phyloP scores from a whole-genome alignment of 1,140 invertebrate species.

The Rhyzopertha dominica region DNA sequence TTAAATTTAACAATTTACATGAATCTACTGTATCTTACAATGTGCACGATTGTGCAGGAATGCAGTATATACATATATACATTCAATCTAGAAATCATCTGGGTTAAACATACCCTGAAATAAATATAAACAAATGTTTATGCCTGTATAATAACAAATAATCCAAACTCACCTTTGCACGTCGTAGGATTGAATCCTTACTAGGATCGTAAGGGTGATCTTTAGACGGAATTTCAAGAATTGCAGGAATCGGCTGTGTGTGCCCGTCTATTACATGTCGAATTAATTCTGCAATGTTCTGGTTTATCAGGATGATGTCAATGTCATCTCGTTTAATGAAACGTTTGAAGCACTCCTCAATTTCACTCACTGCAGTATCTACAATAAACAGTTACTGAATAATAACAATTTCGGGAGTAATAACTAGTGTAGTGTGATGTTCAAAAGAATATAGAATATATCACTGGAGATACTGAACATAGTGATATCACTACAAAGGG shows the following conservation, averaged over 20 bases:
- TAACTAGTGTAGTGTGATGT: too few species aligned
- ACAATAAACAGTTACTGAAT: constrained; percentile 43
- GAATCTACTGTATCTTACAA: too few species aligned
- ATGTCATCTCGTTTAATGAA: constrained; percentile 97
- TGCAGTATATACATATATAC: too few species aligned
- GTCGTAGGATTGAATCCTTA: constrained; percentile 94
- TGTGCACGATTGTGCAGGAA: too few species aligned
- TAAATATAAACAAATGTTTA: constrained; percentile 35
- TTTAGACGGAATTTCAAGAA: constrained; percentile 98
- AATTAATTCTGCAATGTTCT: constrained; percentile 98
- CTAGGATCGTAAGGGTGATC: constrained; percentile 98
- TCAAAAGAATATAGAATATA: too few species aligned
- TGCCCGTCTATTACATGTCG: constrained; percentile 94
- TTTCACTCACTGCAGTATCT: constrained; percentile 93
- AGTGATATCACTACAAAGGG: too few species aligned
- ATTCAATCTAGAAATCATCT: too few species aligned
- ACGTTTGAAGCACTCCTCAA: constrained; percentile 95
- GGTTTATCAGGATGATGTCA: constrained; percentile 98
- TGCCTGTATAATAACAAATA: constrained; percentile 9
- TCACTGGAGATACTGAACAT: too few species aligned
- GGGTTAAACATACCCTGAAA: constrained; percentile 84
- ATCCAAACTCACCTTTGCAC: constrained; percentile 71
- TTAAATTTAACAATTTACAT: too few species aligned
- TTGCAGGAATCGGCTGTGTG: constrained; percentile 86
- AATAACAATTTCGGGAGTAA: too few species aligned